Percentiles rank a stretch among this genome's conserved stretches.
These are phyloP conservation scores for Dendrolimus houi DNA, from an alignment of 2,888 invertebrate species.

Conservation along the genomic window DNA sequence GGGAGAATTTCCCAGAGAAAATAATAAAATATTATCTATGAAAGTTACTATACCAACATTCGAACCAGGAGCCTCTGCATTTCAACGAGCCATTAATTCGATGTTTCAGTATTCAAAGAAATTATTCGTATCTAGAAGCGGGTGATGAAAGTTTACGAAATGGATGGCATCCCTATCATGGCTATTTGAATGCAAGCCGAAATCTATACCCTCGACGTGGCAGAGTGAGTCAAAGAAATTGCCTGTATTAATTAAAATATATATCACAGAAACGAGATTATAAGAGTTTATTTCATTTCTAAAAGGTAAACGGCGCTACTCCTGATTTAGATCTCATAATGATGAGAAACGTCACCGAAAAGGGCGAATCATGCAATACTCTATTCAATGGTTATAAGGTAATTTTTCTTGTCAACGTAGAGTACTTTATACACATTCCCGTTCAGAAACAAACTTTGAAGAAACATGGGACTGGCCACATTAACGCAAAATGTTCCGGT, in stretches of 20 bases:
- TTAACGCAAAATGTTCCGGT: too few relatives aligned
- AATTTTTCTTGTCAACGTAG: neutral
- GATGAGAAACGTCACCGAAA: slow-evolving; percentile 6
- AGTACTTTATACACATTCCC: too few relatives aligned
- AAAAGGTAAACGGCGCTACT: slow-evolving; percentile 21
- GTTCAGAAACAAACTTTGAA: too few relatives aligned
- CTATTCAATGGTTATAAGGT: slow-evolving; percentile 31
- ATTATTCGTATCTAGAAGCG: slow-evolving; percentile 22
- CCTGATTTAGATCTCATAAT: slow-evolving; percentile 27
- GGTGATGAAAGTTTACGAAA: neutral
- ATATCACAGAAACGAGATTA: neutral
- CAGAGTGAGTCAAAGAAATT: slow-evolving; percentile 19
- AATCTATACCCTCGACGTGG: slow-evolving; percentile 28
- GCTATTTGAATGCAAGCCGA: slow-evolving; percentile 16
- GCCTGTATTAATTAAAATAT: neutral
- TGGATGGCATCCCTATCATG: slow-evolving; percentile 25
- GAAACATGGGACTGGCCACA: too few relatives aligned
- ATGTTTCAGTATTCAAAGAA: slow-evolving; percentile 18
- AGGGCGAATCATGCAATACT: slow-evolving; percentile 22
- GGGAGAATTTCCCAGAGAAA: too few relatives aligned
- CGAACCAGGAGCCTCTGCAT: slow-evolving; percentile 1
- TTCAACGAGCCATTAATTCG: neutral
- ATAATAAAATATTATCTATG: too few relatives aligned
- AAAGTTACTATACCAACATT: neutral
- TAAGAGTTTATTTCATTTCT: neutral